These are phyloP conservation scores for Drosophila elegans DNA, from an alignment of 1,140 invertebrate genomes.

Conservation along the genomic window DNA sequence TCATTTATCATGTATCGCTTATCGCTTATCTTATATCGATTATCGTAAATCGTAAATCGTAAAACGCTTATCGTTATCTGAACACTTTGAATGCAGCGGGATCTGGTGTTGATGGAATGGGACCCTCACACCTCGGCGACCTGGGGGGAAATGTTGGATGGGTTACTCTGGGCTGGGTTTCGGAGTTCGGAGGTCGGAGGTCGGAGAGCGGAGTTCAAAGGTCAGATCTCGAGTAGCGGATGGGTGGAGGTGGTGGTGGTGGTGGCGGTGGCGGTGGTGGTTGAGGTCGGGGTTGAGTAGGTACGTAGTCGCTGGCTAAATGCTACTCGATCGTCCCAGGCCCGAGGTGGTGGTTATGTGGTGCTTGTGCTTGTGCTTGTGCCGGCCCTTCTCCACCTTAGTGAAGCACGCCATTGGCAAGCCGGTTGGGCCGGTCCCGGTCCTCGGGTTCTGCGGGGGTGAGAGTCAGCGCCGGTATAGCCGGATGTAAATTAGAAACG, in stretches of 20 bases:
- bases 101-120: neutral
- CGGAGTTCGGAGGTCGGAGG: too few species aligned
- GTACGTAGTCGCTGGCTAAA: constrained; percentile 58
- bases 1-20: constrained; percentile 5
- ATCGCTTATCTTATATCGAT: constrained; percentile 5
- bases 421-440: constrained; percentile 10
- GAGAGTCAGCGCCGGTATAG: constrained; percentile 47
- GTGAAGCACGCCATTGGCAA: constrained; percentile 74
- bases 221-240: constrained; percentile 24
- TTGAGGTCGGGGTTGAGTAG: neutral
- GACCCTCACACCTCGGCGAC: constrained; percentile 13
- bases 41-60: too few species aligned
- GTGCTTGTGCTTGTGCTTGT: too few species aligned
- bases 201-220: constrained; percentile 1
- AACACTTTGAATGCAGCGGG: constrained; percentile 11
- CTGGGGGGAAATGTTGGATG: constrained; percentile 2
- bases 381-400: constrained; percentile 49
- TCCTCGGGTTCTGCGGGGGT: constrained; percentile 53
- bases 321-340: constrained; percentile 78
- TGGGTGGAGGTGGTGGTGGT: neutral
- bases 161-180: constrained; percentile 7
- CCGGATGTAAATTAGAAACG: constrained; percentile 43
- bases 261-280: neutral
- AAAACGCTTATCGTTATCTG: constrained; percentile 5
- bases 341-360: constrained; percentile 80